Conservation (phyloP, 1,140 invertebrate species). For the Drosophila sp. region DNA sequence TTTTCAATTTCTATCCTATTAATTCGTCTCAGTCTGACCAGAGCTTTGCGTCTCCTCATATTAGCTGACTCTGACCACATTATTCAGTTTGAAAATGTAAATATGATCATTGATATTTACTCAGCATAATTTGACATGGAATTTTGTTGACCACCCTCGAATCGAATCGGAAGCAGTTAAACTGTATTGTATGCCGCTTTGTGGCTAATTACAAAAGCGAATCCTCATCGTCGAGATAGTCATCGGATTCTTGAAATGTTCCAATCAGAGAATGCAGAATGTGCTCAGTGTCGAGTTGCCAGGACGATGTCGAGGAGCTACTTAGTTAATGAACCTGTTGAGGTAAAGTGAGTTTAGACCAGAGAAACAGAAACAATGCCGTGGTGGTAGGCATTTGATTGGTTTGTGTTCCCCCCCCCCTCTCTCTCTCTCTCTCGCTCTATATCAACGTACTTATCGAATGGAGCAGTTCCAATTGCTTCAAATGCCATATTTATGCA, state of each 20-base stretch:
- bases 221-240: slow-evolving; percentile 22
- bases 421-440: neutral
- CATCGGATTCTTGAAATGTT: slow-evolving; percentile 24
- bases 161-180: slow-evolving; percentile 26
- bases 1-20: no score
- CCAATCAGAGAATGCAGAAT: slow-evolving; percentile 25
- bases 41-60: no score
- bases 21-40: no score
- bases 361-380: slow-evolving; percentile 40
- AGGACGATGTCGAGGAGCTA: slow-evolving; percentile 54
- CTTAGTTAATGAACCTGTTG: slow-evolving; percentile 80
- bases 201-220: slow-evolving; percentile 47
- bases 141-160: slow-evolving; percentile 21
- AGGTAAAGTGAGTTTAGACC: slow-evolving; percentile 53
- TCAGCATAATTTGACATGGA: no score
- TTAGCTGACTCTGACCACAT: no score
- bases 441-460: slow-evolving; percentile 44
- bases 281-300: slow-evolving; percentile 42
- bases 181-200: slow-evolving; percentile 43
- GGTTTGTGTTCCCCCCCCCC: slow-evolving; percentile 5
- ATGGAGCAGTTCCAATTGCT: slow-evolving; percentile 32
- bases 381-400: slow-evolving; percentile 46
- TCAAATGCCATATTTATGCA: slow-evolving; percentile 58
- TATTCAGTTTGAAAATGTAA: no score
- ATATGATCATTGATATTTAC: no score